These are phyloP conservation scores for Bucco capensis DNA, from an alignment of 2,113 vertebrate species.

Conservation along the genomic window DNA sequence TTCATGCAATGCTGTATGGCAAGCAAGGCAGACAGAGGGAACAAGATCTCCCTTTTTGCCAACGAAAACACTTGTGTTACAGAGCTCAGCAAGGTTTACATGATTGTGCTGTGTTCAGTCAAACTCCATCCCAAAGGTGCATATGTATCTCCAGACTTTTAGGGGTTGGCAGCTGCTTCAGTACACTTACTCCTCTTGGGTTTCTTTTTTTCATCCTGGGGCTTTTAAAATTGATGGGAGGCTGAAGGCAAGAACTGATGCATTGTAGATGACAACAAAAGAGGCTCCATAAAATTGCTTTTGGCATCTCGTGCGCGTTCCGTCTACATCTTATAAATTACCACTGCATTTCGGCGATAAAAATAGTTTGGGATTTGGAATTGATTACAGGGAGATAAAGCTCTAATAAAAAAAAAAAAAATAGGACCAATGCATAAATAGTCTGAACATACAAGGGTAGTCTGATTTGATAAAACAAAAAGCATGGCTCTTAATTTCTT, in stretches of 20 bases:
- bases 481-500: constrained; percentile 24
- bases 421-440: constrained; percentile 32
- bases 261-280: constrained; percentile 61
- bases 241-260: constrained; percentile 45
- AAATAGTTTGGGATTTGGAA: constrained; percentile 63
- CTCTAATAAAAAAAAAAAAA: background rate
- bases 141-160: background rate
- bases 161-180: constrained; percentile 3
- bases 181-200: background rate
- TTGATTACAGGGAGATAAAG: constrained; percentile 61
- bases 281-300: constrained; percentile 56
- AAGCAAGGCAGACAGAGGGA: background rate
- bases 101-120: background rate
- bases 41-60: background rate
- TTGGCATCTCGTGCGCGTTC: constrained; percentile 49
- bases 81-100: background rate
- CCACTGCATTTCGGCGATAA: constrained; percentile 26
- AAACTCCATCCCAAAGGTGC: constrained; percentile 23
- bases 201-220: background rate
- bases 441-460: background rate
- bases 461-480: constrained; percentile 39
- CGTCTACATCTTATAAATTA: constrained; percentile 52
- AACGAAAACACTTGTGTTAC: background rate
- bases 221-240: constrained; percentile 53
- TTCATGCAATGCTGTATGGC: background rate